Evolutionary conservation across 2,113 vertebrate genomes (phyloP).

Genomic region (Caloenas nicobarica): DNA sequence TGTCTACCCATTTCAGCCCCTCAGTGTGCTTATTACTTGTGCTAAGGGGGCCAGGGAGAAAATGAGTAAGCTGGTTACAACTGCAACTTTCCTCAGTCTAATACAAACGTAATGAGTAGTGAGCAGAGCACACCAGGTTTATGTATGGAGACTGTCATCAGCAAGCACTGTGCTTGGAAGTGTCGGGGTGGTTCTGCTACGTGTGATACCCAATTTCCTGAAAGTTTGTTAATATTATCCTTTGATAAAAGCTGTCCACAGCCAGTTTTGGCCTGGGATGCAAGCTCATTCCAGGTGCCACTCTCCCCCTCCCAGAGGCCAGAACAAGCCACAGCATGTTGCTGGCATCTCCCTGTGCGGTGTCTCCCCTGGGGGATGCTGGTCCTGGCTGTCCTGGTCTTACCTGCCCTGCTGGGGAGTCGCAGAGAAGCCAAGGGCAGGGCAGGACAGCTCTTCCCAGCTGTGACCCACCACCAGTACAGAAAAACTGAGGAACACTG

Average conservation of each 20-base stretch:
- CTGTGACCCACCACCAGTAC: neutral
- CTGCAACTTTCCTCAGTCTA: neutral
- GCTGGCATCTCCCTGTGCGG: neutral
- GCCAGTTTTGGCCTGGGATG: accelerated
- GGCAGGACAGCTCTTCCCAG: neutral
- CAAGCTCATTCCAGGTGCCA: neutral
- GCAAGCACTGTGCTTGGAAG: neutral
- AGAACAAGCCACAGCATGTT: neutral
- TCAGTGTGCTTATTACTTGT: neutral
- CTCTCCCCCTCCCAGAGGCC: neutral
- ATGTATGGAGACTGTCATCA: neutral
- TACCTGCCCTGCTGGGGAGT: neutral
- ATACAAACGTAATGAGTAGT: neutral
- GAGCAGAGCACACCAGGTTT: neutral
- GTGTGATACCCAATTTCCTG: neutral
- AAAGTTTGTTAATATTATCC: neutral
- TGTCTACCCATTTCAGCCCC: neutral
- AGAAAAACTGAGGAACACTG: neutral
- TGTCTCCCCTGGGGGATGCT: accelerated
- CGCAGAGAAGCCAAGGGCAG: neutral
- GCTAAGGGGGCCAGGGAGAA: neutral
- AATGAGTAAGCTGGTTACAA: neutral
- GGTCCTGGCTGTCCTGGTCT: accelerated
- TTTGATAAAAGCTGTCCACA: neutral
- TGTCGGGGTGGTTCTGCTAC: neutral